Percentiles rank a stretch among this genome's conserved stretches.
phyloP scores from a whole-genome alignment of 1,140 invertebrate genomes.

The Hypothenemus hampei region DNA sequence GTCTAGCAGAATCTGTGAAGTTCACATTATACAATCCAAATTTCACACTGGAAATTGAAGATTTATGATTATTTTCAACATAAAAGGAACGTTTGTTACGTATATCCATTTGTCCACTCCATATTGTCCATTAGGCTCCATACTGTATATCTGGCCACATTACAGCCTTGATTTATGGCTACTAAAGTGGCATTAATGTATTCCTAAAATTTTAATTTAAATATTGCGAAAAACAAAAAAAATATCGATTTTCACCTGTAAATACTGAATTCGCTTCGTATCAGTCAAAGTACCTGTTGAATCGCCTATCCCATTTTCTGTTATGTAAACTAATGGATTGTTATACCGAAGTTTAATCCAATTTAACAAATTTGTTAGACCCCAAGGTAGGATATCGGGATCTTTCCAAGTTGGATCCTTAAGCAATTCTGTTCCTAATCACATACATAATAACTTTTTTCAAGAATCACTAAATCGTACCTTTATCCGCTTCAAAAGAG shows the following conservation, averaged over 20 bases:
- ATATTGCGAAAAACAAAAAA: neutral
- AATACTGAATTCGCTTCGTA: constrained; percentile 43
- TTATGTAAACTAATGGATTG: constrained; percentile 52
- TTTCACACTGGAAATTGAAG: neutral
- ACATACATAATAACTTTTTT: neutral
- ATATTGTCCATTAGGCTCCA: constrained; percentile 34
- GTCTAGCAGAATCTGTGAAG: neutral
- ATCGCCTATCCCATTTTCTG: constrained; percentile 57
- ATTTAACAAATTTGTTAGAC: constrained; percentile 61
- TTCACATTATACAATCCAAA: constrained; percentile 5
- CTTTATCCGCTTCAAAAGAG: constrained; percentile 24
- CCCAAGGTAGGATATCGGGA: constrained; percentile 55
- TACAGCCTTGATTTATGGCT: constrained; percentile 35
- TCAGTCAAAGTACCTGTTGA: constrained; percentile 47
- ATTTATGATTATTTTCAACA: neutral
- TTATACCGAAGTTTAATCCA: constrained; percentile 61
- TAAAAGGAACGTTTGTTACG: constrained; percentile 11
- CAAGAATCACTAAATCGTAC: neutral
- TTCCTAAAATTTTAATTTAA: constrained; percentile 18
- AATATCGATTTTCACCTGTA: constrained; percentile 8
- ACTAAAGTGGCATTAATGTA: constrained; percentile 17
- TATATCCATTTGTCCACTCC: constrained; percentile 29
- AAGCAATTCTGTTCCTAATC: constrained; percentile 1
- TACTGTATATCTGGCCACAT: constrained; percentile 26
- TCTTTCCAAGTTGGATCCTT: constrained; percentile 24